Conservation (phyloP, 2,888 invertebrate genomes). For the Eilema depressum region DNA sequence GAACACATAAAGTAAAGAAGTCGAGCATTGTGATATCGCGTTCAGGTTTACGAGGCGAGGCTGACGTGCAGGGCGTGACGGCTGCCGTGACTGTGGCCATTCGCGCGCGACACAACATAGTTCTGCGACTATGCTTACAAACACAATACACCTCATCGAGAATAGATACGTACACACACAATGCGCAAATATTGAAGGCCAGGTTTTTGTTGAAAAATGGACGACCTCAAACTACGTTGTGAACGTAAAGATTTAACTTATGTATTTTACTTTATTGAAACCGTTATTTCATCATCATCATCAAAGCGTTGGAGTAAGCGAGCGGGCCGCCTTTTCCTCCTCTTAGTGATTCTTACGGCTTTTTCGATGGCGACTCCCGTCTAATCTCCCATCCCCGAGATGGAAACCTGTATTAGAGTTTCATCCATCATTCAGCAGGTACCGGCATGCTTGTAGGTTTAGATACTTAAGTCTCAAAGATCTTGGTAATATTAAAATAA, state of each 20-base stretch:
- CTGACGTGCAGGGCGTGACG: constrained; percentile 76
- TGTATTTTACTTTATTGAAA: no score
- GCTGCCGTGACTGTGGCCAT: constrained; percentile 59
- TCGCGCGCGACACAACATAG: constrained; percentile 70
- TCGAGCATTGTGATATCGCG: constrained; percentile 72
- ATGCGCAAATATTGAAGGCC: constrained; percentile 50
- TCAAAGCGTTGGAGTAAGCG: no score
- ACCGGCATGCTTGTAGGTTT: no score
- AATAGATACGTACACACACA: constrained; percentile 42
- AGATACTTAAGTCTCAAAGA: no score
- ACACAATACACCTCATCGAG: constrained; percentile 43
- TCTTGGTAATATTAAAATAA: no score
- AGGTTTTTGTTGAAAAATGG: constrained; percentile 30
- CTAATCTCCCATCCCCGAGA: no score
- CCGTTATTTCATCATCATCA: no score
- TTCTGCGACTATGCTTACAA: constrained; percentile 55
- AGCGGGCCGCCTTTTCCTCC: no score
- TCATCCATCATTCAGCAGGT: no score
- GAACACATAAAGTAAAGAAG: constrained; percentile 67
- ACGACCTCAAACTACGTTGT: background rate
- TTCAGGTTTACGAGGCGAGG: constrained; percentile 79
- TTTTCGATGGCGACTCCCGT: no score
- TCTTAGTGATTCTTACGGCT: no score
- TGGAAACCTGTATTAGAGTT: no score
- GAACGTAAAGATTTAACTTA: background rate